Base-by-base conservation (phyloP, 2,113 vertebrate species). In the Synchiropus splendidus region DNA sequence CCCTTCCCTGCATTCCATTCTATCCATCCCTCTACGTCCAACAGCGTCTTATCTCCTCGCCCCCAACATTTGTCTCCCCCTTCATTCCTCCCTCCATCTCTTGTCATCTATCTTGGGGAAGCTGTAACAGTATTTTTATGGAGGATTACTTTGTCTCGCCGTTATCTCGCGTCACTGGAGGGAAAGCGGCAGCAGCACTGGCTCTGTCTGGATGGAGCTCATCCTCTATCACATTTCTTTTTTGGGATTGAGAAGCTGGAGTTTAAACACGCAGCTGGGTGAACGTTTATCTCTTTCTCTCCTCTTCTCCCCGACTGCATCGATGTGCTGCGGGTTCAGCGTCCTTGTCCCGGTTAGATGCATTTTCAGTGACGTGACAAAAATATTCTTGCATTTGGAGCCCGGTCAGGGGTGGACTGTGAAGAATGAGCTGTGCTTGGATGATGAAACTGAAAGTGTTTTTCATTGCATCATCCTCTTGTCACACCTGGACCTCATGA, bases 91-190 rank as follows among this genome's bases (percentile, higher is more conserved):
- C 61, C 43, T 51, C 42, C 34, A 48, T 60, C 34, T 54, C 48
- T 18, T 1, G 53, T 54, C 59, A 69, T 70, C 52, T 55, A 68
- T 74, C 53, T 50, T 6, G 61, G 47, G 65, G 16, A 58, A 42
- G 66, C 76, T 77, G 70, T 64, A 76, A 71, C 56, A 31, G 54
- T 75, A 54, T 70, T 65, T 70, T 72, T 70, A 73, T 65, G 9
- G 39, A 83, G 86, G 86, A 87, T 87, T 84, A 83, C 79, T 55
- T 71, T 81, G 77, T 64, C 74, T 80, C 6, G 72, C 39, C 73
- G 77, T 82, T 80, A 73, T 84, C 83, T 70, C 67, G 74, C 72
- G 36, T 70, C 72, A 75, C 74, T 82, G 72, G 77, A 84, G 81
- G 51, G 47, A 27, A 49, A 51, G 62, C 58, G 37, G 48, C 50